Evolutionary conservation across 2,113 vertebrate species (phyloP).

Genomic region (Caranx ignobilis): DNA sequence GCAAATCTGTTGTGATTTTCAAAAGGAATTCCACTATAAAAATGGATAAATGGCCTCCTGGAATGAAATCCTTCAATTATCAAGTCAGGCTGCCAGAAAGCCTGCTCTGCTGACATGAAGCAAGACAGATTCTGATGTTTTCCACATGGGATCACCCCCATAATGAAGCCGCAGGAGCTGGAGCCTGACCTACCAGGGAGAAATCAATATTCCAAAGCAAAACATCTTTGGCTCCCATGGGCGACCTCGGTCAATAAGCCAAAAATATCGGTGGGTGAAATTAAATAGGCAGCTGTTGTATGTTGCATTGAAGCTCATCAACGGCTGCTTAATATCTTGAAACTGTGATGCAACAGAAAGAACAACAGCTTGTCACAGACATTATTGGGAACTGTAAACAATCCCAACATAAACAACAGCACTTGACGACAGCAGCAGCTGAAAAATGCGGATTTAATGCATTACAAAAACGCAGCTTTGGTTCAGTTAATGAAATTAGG

Average conservation of each 20-base stretch:
- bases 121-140: constrained; percentile 62
- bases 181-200: constrained; percentile 22
- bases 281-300: constrained; percentile 39
- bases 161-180: constrained; percentile 37
- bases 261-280: constrained; percentile 63
- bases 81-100: constrained; percentile 33
- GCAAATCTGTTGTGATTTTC: neutral
- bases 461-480: constrained; percentile 31
- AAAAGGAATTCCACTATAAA: constrained; percentile 3
- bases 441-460: constrained; percentile 23
- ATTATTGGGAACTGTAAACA: constrained; percentile 19
- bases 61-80: constrained; percentile 43
- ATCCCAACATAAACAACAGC: constrained; percentile 8
- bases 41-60: neutral
- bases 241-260: constrained; percentile 51
- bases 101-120: constrained; percentile 31
- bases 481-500: constrained; percentile 35
- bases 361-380: constrained; percentile 18
- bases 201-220: constrained; percentile 67
- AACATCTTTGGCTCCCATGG: constrained; percentile 50
- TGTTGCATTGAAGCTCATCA: constrained; percentile 21
- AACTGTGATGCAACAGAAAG: constrained; percentile 6
- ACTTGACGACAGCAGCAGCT: neutral
- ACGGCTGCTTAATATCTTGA: constrained; percentile 17
- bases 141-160: constrained; percentile 39